phyloP scores from a whole-genome alignment of 1,140 invertebrate genomes.

The Thaumatotibia leucotreta region DNA sequence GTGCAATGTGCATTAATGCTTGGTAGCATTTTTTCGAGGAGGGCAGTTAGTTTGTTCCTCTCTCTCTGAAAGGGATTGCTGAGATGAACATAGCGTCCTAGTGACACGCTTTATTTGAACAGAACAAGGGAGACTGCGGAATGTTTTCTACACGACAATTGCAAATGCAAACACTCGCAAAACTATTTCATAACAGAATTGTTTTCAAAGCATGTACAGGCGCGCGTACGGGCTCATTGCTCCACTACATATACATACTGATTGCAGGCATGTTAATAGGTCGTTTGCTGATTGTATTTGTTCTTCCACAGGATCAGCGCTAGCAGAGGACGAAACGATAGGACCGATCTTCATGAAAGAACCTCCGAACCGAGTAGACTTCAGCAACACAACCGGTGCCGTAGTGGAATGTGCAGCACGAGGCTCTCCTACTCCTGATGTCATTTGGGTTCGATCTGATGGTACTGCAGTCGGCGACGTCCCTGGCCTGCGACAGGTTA shows the following conservation, averaged over 20 bases:
- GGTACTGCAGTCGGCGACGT: constrained; percentile 93
- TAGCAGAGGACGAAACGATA: constrained; percentile 82
- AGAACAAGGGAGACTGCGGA: background rate
- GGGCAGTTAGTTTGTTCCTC: background rate
- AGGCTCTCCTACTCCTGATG: constrained; percentile 92
- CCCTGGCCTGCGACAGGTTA: constrained; percentile 89
- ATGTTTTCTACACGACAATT: background rate
- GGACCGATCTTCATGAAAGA: constrained; percentile 95
- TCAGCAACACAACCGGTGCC: constrained; percentile 95
- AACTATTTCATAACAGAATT: background rate
- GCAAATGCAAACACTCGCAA: no score
- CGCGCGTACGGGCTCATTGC: no score
- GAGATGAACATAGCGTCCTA: background rate
- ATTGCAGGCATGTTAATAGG: no score
- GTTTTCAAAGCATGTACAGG: background rate
- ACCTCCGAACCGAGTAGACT: constrained; percentile 93
- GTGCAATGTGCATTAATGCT: background rate
- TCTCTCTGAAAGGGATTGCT: background rate
- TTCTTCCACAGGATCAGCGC: constrained; percentile 59
- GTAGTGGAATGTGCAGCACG: constrained; percentile 94
- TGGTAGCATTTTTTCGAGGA: background rate
- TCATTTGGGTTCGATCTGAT: constrained; percentile 94
- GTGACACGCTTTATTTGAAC: background rate
- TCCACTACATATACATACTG: no score
- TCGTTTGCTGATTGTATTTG: no score